Base-by-base conservation (phyloP, 2,888 invertebrate species). In the Copidosoma aretas region DNA sequence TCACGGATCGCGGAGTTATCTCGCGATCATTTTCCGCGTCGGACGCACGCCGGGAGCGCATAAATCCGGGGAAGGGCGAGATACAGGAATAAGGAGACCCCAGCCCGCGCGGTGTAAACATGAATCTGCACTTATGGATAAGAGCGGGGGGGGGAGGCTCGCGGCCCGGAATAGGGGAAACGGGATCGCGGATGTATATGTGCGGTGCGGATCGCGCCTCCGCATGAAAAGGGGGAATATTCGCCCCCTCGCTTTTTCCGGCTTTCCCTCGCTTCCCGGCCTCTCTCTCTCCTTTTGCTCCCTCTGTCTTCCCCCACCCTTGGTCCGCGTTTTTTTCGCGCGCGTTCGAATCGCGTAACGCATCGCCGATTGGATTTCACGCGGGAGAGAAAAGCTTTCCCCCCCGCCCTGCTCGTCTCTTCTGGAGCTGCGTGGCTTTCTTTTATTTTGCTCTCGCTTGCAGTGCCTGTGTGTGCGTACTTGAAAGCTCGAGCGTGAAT, bases 61-160 rank as follows among this genome's bases (percentile, higher is more conserved):
- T 67, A 63, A 54, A 71, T 65, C 54, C 61, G 25, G 22, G 53
- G 59, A 67, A 8, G 10, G 41, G 52, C 52, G n/a, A n/a, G 21
- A 19, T 5, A 53, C 4, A 8, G n/a, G 53, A 53, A 19, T 22
- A 53, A 53, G 19, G 53, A 21, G 53, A 21, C 22, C 53, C 43
- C 15, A 17, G 70, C 67, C 68, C 63, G 64, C 70, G 66, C 73
- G 75, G 73, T 77, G 77, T 78, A 77, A 78, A 78, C 78, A 78
- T 73, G 79, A 75, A 71, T 77, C 74, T 75, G 77, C 77, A 78
- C 78, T 78, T 76, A 77, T 72, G 73, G 74, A 72, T 72, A 71
- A 71, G 72, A 68, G 25, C 19, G 43, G 32, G 46, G 39, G 43
- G 46, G 64, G 71, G 71, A 73, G 67, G 67, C n/a, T n/a, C n/a